Percentiles rank a stretch among this genome's conserved stretches.
Conservation (phyloP, 1,140 invertebrate species). For the Drosophila varians region DNA sequence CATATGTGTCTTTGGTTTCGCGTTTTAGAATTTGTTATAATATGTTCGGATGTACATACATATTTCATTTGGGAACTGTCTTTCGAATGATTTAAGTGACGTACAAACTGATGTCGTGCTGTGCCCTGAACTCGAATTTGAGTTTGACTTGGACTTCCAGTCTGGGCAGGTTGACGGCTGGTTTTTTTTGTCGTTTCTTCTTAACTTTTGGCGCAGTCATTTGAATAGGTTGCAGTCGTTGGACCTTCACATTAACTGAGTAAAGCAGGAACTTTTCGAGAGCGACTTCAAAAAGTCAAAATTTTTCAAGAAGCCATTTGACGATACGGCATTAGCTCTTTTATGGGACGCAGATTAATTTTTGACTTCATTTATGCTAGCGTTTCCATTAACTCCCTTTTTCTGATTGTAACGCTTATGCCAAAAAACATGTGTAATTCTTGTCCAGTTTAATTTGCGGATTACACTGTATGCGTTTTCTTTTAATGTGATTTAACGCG, state of each 20-base stretch:
- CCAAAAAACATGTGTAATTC: no score
- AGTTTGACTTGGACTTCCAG: conserved; percentile 27
- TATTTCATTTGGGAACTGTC: conserved; percentile 79
- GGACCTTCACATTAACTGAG: conserved; percentile 63
- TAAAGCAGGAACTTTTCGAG: conserved; percentile 48
- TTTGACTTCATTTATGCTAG: no score
- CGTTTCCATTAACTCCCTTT: no score
- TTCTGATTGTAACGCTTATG: no score
- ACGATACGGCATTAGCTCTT: conserved; percentile 35
- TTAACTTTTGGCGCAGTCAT: conserved; percentile 45
- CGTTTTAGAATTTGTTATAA: conserved; percentile 73
- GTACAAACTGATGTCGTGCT: conserved; percentile 82
- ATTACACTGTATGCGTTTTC: no score
- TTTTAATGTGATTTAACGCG: no score
- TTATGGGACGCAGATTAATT: conserved; percentile 1
- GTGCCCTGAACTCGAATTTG: conserved; percentile 54
- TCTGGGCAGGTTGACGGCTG: conserved; percentile 55
- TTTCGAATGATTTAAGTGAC: conserved; percentile 78
- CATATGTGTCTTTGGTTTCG: conserved; percentile 50
- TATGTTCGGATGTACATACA: conserved; percentile 47
- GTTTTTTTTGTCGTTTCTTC: conserved; percentile 56
- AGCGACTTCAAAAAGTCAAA: conserved; percentile 73
- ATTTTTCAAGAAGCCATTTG: conserved; percentile 57
- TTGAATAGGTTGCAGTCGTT: conserved; percentile 53
- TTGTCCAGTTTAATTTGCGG: no score